Evolutionary conservation across 2,113 vertebrate species (phyloP), one percentile per base, ranked within the genome.

Genomic region (Hydrochoerus hydrochaeris): DNA sequence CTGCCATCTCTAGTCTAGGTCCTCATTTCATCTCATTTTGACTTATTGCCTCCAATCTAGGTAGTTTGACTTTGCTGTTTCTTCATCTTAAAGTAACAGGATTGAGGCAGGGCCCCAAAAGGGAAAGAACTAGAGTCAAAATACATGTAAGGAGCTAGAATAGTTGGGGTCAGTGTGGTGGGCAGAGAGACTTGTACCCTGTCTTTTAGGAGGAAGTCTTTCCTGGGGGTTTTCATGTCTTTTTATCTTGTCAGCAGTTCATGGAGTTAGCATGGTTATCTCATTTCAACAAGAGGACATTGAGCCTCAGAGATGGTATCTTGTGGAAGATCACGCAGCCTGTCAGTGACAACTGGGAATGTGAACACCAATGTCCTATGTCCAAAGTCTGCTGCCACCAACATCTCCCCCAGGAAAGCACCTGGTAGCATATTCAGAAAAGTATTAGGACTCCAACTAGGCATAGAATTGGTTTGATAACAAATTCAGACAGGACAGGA

Each of bases 361-460:
- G n/a, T 77, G 49, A n/a, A 75, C 49, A 10, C 4, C 26, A 38
- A 85, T 32, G 26, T 81, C 38, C 75, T 78, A 9, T 65, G 46
- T 73, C 26, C 16, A 67, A 81, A 57, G 60, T 44, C 16, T 28
- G 49, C 83, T 84, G 90, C 32, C 10, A 24, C 19, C n/a, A 20
- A 63, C 24, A 49, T 60, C 5, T 91, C 54, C 65, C 83, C 17
- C 20, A 54, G 78, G 44, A 78, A 83, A 38, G 46, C 35, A 22
- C 81, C 28, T 35, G 57, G 58, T 89, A 82, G 80, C 54, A 73
- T 95, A 24, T 60, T 82, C 46, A 60, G 80, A 63, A 67, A 96
- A 85, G 14, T 20, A 7, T 92, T 73, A 94, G 41, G 24, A 88
- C 60, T 38, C 69, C 44, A 44, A n/a, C 5, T 38, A 78, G 49